phyloP scores from a whole-genome alignment of 1,140 invertebrate species.

The roundworm (Caenorhabditis elegans) region DNA sequence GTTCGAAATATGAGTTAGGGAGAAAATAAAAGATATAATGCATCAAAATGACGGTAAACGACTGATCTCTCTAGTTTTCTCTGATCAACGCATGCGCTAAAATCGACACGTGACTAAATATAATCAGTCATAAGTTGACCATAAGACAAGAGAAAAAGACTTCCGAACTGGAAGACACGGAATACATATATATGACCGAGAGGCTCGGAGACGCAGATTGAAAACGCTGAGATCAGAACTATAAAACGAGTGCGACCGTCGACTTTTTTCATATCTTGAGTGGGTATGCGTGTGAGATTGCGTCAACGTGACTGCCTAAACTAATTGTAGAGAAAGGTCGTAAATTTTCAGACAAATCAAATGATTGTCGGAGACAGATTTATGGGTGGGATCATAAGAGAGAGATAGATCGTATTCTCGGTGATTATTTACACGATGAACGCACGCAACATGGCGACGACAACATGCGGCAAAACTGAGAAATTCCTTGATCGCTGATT shows the following conservation, averaged over 20 bases:
- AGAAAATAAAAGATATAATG: not conserved
- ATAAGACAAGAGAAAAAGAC: not conserved
- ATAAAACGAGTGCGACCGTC: not conserved
- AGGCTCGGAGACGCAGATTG: not conserved
- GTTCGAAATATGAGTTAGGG: not conserved
- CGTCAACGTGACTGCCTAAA: not conserved
- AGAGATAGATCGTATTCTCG: not conserved
- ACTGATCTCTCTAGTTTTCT: not conserved
- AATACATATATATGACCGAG: not conserved
- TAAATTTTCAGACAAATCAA: constrained; percentile 10
- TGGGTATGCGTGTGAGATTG: not conserved
- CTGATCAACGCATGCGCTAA: not conserved
- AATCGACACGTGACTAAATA: not conserved
- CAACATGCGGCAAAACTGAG: not conserved
- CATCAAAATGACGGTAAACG: not conserved
- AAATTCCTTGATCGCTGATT: no score
- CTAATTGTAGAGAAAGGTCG: not conserved
- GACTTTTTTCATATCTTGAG: not conserved
- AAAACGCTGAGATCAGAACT: not conserved
- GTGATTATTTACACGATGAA: not conserved
- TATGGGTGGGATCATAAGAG: not conserved
- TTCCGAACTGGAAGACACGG: constrained; percentile 20
- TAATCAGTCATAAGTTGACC: constrained; percentile 1
- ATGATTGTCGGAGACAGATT: not conserved
- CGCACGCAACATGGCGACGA: not conserved